Evolutionary conservation across 2,797 vertebrate genomes (phyloP).

Genomic region (Meda fulgida): DNA sequence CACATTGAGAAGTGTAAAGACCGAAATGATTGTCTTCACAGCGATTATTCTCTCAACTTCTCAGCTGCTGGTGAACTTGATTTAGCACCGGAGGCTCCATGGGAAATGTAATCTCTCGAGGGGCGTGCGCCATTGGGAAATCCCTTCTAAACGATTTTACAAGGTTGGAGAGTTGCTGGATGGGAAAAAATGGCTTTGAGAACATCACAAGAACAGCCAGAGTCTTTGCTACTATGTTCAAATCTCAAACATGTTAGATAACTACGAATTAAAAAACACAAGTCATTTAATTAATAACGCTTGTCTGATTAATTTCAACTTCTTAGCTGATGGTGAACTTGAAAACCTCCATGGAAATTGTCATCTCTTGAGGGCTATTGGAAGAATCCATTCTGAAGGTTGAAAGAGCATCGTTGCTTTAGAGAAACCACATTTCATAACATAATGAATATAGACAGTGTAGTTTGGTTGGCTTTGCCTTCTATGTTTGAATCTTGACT

Average conservation of each 20-base stretch:
- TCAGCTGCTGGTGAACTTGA: slow-evolving; percentile 31
- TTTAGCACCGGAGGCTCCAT: slow-evolving; percentile 22
- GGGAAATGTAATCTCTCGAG: slow-evolving; percentile 41
- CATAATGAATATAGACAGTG: not conserved
- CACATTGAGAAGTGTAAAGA: slow-evolving; percentile 21
- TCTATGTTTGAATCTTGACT: not conserved
- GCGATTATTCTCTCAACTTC: slow-evolving; percentile 39
- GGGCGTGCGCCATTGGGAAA: slow-evolving; percentile 14
- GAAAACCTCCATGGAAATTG: slow-evolving; percentile 1
- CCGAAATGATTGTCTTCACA: slow-evolving; percentile 47
- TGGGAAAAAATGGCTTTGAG: slow-evolving; percentile 5
- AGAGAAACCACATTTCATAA: not conserved
- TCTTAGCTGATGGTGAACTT: slow-evolving; percentile 14
- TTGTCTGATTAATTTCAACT: slow-evolving; percentile 16
- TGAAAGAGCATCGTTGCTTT: not conserved
- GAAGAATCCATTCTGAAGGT: slow-evolving; percentile 3
- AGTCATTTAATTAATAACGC: slow-evolving; percentile 1
- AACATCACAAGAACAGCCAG: slow-evolving; percentile 12
- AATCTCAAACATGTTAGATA: not conserved
- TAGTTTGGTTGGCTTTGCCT: not conserved
- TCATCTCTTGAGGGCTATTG: not conserved
- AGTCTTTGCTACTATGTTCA: not conserved
- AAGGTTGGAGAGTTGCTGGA: not conserved
- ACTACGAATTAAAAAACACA: not conserved
- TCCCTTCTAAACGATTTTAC: not conserved